These are phyloP conservation scores for Toxotes chatareus DNA, from an alignment of 2,113 vertebrate species.

Conservation along the genomic window DNA sequence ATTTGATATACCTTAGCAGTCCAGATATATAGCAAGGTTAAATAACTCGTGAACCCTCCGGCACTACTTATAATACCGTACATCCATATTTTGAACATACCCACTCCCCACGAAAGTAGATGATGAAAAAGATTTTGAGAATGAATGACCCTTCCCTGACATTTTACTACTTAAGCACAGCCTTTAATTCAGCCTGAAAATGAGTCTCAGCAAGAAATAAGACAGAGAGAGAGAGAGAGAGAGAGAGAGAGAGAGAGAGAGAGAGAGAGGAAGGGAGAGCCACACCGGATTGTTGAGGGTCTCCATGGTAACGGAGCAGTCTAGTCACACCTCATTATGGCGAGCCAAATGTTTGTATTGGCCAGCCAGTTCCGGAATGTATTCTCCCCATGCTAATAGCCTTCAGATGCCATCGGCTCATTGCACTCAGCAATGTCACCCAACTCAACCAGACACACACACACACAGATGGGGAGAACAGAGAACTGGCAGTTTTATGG, in stretches of 20 bases:
- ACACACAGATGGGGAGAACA: neutral
- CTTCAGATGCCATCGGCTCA: constrained; percentile 82
- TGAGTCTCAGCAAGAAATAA: constrained; percentile 49
- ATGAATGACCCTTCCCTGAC: neutral
- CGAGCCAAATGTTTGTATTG: constrained; percentile 80
- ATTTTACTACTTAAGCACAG: neutral
- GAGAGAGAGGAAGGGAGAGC: constrained; percentile 16
- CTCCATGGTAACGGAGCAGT: constrained; percentile 80
- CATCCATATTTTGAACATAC: too few relatives aligned
- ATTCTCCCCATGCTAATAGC: constrained; percentile 83
- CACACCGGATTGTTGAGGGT: constrained; percentile 69
- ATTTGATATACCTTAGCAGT: neutral
- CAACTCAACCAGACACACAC: constrained; percentile 38
- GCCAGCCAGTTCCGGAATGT: constrained; percentile 81
- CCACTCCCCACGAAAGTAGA: neutral
- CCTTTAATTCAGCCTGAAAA: constrained; percentile 44
- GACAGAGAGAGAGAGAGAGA: neutral
- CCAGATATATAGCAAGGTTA: neutral
- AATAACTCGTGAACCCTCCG: neutral
- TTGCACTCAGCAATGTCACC: constrained; percentile 79
- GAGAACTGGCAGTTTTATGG: constrained; percentile 67
- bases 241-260: too few relatives aligned
- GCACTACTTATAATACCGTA: neutral
- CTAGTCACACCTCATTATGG: constrained; percentile 85
- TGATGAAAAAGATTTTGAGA: neutral